A percentile compares a stretch with the other conserved stretches of the same genome.
Conservation (phyloP, 2,888 invertebrate genomes). For the Agonopterix arenella region DNA sequence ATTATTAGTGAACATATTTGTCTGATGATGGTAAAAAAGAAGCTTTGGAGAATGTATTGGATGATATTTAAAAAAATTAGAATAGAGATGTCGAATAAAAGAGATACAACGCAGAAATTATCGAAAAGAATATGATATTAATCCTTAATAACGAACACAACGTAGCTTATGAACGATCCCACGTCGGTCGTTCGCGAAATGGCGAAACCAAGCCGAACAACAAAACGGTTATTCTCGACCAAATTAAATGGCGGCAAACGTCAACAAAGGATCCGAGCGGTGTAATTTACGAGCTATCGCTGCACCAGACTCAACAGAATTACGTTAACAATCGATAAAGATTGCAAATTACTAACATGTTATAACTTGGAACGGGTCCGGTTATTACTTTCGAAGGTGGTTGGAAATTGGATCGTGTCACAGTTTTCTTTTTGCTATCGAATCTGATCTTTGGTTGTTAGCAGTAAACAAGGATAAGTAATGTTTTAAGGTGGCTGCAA, state of each 20-base stretch:
- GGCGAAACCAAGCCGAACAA: slow-evolving; percentile 2
- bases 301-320: slow-evolving; percentile 19
- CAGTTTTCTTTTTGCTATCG: too few species aligned
- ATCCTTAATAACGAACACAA: not conserved
- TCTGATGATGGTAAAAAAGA: too few species aligned
- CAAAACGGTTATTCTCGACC: slow-evolving; percentile 19
- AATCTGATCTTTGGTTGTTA: too few species aligned
- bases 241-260: slow-evolving; percentile 46
- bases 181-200: slow-evolving; percentile 11
- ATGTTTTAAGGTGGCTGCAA: too few species aligned
- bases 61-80: too few species aligned
- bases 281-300: slow-evolving; percentile 29
- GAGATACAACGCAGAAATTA: too few species aligned
- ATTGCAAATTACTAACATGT: slow-evolving; percentile 8
- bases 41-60: too few species aligned
- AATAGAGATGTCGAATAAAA: too few species aligned
- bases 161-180: not conserved
- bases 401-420: too few species aligned
- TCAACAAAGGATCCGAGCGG: slow-evolving; percentile 29
- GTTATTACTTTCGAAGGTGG: not conserved
- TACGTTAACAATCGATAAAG: slow-evolving; percentile 19
- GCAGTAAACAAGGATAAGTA: too few species aligned
- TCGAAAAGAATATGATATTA: too few species aligned
- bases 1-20: too few species aligned
- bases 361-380: not conserved